Evolutionary conservation across 2,113 vertebrate species (phyloP).

Genomic region (Oostethus manadensis): DNA sequence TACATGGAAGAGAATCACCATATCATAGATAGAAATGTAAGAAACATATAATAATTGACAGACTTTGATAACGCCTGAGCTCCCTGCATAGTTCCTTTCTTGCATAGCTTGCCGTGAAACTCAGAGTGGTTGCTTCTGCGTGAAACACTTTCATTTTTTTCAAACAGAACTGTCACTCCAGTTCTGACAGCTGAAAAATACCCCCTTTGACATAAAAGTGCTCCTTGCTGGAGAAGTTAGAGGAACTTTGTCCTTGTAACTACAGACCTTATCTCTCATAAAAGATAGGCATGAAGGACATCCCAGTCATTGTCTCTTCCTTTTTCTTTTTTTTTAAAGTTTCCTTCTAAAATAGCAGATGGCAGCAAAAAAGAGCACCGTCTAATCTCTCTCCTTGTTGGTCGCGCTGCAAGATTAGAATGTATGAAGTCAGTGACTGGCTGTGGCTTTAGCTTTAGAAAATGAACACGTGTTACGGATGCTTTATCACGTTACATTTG

Average conservation of each 20-base stretch:
- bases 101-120: background rate
- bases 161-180: constrained; percentile 20
- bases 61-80: background rate
- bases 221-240: constrained; percentile 33
- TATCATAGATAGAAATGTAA: background rate
- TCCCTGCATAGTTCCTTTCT: background rate
- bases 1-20: too few species aligned
- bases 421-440: constrained; percentile 38
- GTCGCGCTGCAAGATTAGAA: constrained; percentile 47
- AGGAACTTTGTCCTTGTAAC: constrained; percentile 6
- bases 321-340: constrained; percentile 1
- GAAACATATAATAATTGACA: background rate
- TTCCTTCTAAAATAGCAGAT: constrained; percentile 39
- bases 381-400: constrained; percentile 47
- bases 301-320: constrained; percentile 7
- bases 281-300: constrained; percentile 7
- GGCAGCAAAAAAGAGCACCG: constrained; percentile 35
- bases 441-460: constrained; percentile 20
- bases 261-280: constrained; percentile 4
- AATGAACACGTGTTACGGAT: constrained; percentile 22
- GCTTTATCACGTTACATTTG: constrained; percentile 32
- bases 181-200: constrained; percentile 26
- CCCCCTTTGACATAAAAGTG: constrained; percentile 38
- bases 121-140: background rate
- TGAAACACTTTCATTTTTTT: constrained; percentile 22